Conservation (phyloP, 2,888 invertebrate species). For the Stenoptilia bipunctidactyla region DNA sequence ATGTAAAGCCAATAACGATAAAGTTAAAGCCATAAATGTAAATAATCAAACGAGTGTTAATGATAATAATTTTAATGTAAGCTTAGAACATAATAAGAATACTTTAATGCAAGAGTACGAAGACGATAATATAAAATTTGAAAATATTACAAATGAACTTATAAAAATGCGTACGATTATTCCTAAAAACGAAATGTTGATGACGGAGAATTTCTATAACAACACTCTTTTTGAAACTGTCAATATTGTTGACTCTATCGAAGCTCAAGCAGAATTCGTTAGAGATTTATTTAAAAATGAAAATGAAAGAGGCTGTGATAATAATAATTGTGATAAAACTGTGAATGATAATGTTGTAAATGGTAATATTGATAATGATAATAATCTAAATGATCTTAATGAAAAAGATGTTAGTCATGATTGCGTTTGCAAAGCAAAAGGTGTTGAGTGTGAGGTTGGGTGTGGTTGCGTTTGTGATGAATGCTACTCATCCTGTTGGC, state of each 20-base stretch:
- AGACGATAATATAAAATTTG: constrained; percentile 5
- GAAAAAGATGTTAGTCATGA: constrained; percentile 13
- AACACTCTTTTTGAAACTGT: constrained; percentile 32
- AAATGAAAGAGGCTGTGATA: constrained; percentile 17
- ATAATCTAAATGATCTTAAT: constrained; percentile 9
- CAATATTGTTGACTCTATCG: constrained; percentile 37
- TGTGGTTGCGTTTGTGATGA: constrained; percentile 54
- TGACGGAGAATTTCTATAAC: constrained; percentile 51
- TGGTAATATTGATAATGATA: constrained; percentile 8
- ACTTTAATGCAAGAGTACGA: constrained; percentile 5
- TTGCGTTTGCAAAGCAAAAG: constrained; percentile 23
- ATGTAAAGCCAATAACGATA: constrained; percentile 6
- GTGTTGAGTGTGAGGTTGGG: constrained; percentile 33
- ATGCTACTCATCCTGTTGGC: constrained; percentile 82
- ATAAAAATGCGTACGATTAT: constrained; percentile 31
- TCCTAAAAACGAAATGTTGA: constrained; percentile 36
- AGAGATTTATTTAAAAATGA: constrained; percentile 40
- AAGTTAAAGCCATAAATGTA: neutral
- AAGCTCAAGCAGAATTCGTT: constrained; percentile 49
- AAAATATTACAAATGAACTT: constrained; percentile 14
- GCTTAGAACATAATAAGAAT: neutral
- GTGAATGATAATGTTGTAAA: constrained; percentile 2
- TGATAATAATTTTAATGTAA: constrained; percentile 15
- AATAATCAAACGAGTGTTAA: constrained; percentile 12
- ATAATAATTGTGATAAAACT: constrained; percentile 7